Base-by-base conservation (phyloP, 2,797 vertebrate genomes). In the Odontamblyopus lacepedii region DNA sequence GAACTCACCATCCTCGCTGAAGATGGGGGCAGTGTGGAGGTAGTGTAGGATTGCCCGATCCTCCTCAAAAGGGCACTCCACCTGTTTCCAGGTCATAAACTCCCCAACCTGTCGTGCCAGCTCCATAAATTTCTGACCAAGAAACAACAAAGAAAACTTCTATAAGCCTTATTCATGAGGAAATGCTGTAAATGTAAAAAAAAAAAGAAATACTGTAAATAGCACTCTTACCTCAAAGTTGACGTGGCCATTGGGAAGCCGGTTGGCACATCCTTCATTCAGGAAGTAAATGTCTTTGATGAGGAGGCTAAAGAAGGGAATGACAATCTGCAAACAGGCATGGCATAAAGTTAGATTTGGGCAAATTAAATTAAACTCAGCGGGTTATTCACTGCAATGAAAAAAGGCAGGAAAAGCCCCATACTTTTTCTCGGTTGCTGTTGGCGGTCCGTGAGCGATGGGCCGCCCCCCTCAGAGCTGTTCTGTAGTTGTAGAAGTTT, bases 221-320 rank as follows among this genome's bases (percentile, higher is more conserved):
- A 56, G 55, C n/a, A 26, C 55, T 26, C 9, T 56, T 86, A 97
- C 97, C 94, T 98, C 96, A 78, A 98, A 98, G 91, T 98, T 98
- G 87, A 98, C 94, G 0, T 98, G 95, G 66, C 97, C 96, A 0
- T 96, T 98, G 78, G 96, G 95, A 82, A 98, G 92, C 70, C 96
- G 94, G 85, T 95, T 97, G 82, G 95, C 95, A 67, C 97, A 98
- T 82, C 96, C 96, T 88, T 98, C 96, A 6, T 97, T 97, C 80
- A 97, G 92, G 91, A 98, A 98, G 90, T 98, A 97, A 88, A 98
- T 97, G 84, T 98, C 97, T 92, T 98, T 98, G 87, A 98, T 97
- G 87, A 98, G 92, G 26, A 98, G 91, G 83, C 97, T 98, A 93
- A 98, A 98, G 95, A 98, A 98, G 4, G 97, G 96, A 77, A 98